A percentile compares a stretch with the other conserved stretches of the same genome.
Evolutionary conservation across 92 coral and sea anemone species (phyloP).

Genomic region (Zoanthus sociatus): DNA sequence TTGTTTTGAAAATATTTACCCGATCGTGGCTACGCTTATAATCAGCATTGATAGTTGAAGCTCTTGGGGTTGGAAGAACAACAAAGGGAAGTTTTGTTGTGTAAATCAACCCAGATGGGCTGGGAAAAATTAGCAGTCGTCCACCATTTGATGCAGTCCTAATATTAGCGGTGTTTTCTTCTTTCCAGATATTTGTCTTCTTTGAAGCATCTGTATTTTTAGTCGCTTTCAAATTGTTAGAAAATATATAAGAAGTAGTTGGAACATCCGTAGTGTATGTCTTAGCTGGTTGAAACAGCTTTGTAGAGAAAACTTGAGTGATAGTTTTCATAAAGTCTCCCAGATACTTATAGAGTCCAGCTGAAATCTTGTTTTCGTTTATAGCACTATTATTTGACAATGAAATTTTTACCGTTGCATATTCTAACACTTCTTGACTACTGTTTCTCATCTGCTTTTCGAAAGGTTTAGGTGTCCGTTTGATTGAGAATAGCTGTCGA

Average conservation of each 20-base stretch:
- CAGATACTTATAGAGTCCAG: constrained; percentile 26
- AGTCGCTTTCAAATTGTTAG: background rate
- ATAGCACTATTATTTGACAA: background rate
- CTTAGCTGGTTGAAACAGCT: background rate
- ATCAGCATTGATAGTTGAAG: background rate
- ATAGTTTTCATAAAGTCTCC: constrained; percentile 8
- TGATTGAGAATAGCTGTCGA: background rate
- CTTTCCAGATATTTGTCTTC: background rate
- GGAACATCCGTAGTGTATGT: background rate
- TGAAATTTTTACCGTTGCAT: background rate
- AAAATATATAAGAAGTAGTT: background rate
- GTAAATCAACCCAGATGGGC: background rate
- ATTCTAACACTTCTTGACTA: background rate
- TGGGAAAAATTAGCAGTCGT: background rate
- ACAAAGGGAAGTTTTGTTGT: background rate
- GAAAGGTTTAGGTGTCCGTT: background rate
- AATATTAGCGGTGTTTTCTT: background rate
- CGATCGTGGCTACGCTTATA: background rate
- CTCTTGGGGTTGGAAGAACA: background rate
- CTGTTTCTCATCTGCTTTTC: background rate
- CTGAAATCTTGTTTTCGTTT: background rate
- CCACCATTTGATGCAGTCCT: background rate
- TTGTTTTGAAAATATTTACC: background rate
- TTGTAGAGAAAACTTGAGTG: constrained; percentile 2
- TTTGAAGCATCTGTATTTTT: background rate